Base-by-base conservation (phyloP, 2,797 vertebrate genomes). In the Spinibarbus caldwelli region DNA sequence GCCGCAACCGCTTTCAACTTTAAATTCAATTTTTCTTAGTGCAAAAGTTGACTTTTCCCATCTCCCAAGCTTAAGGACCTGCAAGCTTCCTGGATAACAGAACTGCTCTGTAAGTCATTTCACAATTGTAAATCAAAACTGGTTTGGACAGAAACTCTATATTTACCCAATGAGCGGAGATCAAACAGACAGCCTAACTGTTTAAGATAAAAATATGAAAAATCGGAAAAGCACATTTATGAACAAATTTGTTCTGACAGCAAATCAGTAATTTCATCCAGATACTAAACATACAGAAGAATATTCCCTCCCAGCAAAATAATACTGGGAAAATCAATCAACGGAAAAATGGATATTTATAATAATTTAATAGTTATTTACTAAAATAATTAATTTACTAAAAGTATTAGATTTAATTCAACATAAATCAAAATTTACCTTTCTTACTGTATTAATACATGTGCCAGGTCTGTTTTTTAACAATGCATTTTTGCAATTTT, bases 61-160 rank as follows among this genome's bases (percentile, higher is more conserved):
- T 83, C 49, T 43, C 6, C 26, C 26, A 38, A 17, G 15, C 47
- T 71, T 49, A 75, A 64, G 57, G 14, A 75, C 8, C 29, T 59
- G 14, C 54, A 34, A 41, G 23, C 23, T 59, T 23, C 26, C 52
- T 19, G 7, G 10, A 72, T 17, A 59, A 41, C 52, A 59, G 49
- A 59, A 14, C 52, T 43, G 68, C n/a, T 59, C 36, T 59, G 80
- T 49, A 59, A 57, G 52, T 71, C 80, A 72, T 82, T 71, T 81
- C 66, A 54, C 5, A 36, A 82, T 34, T 45, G 19, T 23, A 45
- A 72, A 82, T 59, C 54, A 59, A 82, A 73, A 43, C 34, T 19
- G 6, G 66, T 45, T 82, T 31, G 47, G n/a, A 59, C 47, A 71
- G 45, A 81, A 71, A 41, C 66, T 54, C 21, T 19, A 38, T 19